Evolutionary conservation across 2,888 invertebrate species (phyloP), one percentile per base, ranked within the genome.

Genomic region (Synanthedon andrenaeformis): DNA sequence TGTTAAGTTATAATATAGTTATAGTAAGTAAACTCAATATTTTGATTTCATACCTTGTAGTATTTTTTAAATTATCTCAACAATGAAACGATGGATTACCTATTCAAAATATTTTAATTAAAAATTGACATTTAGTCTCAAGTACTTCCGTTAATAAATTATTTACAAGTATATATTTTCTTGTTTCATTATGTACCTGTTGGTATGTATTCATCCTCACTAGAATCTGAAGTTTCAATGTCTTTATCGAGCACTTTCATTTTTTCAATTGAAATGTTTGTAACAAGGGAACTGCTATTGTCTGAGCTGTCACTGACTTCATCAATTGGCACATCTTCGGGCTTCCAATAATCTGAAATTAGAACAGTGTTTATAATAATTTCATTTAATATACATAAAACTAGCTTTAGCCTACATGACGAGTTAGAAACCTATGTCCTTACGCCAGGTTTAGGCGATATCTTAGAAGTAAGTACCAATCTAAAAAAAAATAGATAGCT

Each of bases 171-270:
- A 35, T 35, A 10, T 35, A 35, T 35, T 35, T 35, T 35, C 35
- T 35, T 35, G 35, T 35, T 35, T 35, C 1, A 14, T 51, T 42
- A 64, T 66, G 64, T 71, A 79, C 84, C 77, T 69, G 76, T 63
- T 55, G 86, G 87, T 64, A 84, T 84, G 62, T 87, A 87, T 73
- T 87, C 86, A 71, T 87, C 85, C 68, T 81, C 86, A 77, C 86
- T 86, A 52, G 84, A 82, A 60, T 87, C 86, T 55, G 86, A 75
- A 42, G 74, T 72, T 54, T 84, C 80, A 55, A 79, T 72, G 63
- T 83, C 79, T 67, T 77, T 79, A 55, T 80, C 77, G 55, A 85
- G 66, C 51, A 71, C 70, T 41, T 75, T 72, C 61, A 82, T 72
- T 69, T 80, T 85, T 61, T 83, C 82, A 62, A 80, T 77, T 10